Evolutionary conservation across 2,113 vertebrate species (phyloP).

Genomic region (Lynx canadensis): DNA sequence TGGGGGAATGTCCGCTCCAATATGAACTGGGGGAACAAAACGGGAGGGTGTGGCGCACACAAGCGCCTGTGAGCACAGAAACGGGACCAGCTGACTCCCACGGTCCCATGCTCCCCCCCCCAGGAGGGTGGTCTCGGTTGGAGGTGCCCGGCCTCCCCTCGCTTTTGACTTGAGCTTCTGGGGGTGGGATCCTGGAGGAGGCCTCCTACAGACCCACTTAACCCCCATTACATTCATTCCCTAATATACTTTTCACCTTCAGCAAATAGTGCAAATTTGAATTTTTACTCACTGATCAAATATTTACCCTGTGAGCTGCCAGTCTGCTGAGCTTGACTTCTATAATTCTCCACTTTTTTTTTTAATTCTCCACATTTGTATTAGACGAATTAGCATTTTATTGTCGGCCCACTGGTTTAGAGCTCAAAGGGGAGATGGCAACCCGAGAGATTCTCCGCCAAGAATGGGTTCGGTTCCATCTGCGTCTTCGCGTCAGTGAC

Average conservation of each 20-base stretch:
- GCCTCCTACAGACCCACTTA: slow-evolving; percentile 69
- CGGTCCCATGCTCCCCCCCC: not conserved
- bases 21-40: not conserved
- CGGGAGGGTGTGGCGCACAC: not conserved
- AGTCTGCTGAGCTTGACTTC: slow-evolving; percentile 70
- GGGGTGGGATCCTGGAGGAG: slow-evolving; percentile 43
- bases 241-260: slow-evolving; percentile 83
- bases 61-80: no score
- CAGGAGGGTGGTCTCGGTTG: not conserved
- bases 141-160: not conserved
- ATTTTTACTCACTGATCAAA: slow-evolving; percentile 82
- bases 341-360: slow-evolving; percentile 38
- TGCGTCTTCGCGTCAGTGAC: not conserved
- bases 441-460: not conserved
- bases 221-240: slow-evolving; percentile 76
- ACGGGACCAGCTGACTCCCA: not conserved
- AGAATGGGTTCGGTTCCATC: not conserved
- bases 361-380: slow-evolving; percentile 67
- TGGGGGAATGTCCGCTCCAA: not conserved
- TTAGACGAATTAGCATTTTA: slow-evolving; percentile 74
- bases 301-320: slow-evolving; percentile 79
- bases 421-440: not conserved
- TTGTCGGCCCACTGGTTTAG: not conserved
- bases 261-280: slow-evolving; percentile 80
- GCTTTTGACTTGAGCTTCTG: not conserved